Conservation (phyloP, 2,888 invertebrate genomes). For the Watsonalla binaria region DNA sequence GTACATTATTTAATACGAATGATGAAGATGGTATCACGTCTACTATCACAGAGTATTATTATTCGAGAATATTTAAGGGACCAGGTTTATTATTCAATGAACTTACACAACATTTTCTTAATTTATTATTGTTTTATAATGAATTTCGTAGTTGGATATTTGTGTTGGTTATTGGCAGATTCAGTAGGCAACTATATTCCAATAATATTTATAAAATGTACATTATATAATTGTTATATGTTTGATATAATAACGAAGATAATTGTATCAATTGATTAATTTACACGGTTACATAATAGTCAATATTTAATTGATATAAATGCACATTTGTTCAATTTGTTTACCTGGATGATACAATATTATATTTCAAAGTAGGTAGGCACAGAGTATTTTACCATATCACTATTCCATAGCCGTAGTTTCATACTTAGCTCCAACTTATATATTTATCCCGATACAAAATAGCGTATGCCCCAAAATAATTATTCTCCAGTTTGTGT, state of each 20-base stretch:
- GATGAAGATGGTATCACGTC: conserved; percentile 73
- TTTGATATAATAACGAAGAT: conserved; percentile 22
- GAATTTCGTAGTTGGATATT: conserved; percentile 16
- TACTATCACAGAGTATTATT: conserved; percentile 78
- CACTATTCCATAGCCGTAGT: background rate
- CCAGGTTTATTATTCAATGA: conserved; percentile 45
- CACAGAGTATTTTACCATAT: background rate
- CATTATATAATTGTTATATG: conserved; percentile 13
- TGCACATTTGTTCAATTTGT: background rate
- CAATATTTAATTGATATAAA: conserved; percentile 9
- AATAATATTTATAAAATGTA: conserved; percentile 28
- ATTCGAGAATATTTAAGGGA: conserved; percentile 58
- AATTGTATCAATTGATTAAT: conserved; percentile 19
- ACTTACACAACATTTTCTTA: conserved; percentile 35
- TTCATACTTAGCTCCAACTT: background rate
- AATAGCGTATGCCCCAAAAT: too few species aligned
- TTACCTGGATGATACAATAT: background rate
- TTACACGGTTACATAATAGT: conserved; percentile 11
- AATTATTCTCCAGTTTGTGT: too few species aligned
- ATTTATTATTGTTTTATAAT: conserved; percentile 28
- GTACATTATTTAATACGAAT: conserved; percentile 41
- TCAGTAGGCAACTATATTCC: conserved; percentile 34
- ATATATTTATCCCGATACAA: too few species aligned
- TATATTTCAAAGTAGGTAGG: background rate
- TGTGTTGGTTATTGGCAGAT: conserved; percentile 27